Evolutionary conservation across 2,888 invertebrate species (phyloP).

Genomic region (Hydroisotoma schaefferi): DNA sequence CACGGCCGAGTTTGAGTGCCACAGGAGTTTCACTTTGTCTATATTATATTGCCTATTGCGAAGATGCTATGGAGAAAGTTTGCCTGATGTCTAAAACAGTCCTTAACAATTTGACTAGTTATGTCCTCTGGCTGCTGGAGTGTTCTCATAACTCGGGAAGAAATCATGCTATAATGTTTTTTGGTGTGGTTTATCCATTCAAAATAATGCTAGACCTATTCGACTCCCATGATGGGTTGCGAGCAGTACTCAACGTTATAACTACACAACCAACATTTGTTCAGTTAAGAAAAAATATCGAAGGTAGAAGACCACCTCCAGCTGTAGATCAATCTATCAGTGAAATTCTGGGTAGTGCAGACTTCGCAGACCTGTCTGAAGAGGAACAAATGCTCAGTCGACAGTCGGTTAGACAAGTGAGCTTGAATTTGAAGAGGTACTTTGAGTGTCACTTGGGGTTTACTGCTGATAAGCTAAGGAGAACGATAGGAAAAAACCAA

Average conservation of each 20-base stretch:
- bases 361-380: conserved; percentile 27
- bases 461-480: conserved; percentile 39
- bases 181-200: conserved; percentile 90
- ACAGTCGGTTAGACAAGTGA: conserved; percentile 42
- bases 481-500: conserved; percentile 30
- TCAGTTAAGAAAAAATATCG: conserved; percentile 21
- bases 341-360: background rate
- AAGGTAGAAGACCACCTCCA: conserved; percentile 16
- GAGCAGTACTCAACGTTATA: conserved; percentile 90
- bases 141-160: conserved; percentile 97
- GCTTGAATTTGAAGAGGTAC: conserved; percentile 46
- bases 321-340: conserved; percentile 8
- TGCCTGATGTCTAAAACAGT: conserved; percentile 77
- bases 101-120: conserved; percentile 60
- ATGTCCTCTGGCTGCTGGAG: conserved; percentile 91
- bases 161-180: conserved; percentile 97
- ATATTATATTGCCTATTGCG: conserved; percentile 94
- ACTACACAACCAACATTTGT: conserved; percentile 40
- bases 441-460: conserved; percentile 46
- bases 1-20: conserved; percentile 89
- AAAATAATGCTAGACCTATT: conserved; percentile 90
- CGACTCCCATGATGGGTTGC: conserved; percentile 87
- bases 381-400: conserved; percentile 34
- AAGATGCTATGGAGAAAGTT: conserved; percentile 95
- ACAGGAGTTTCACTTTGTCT: conserved; percentile 94